Conservation (phyloP, 1,140 invertebrate genomes). For the Caerostris extrusa region DNA sequence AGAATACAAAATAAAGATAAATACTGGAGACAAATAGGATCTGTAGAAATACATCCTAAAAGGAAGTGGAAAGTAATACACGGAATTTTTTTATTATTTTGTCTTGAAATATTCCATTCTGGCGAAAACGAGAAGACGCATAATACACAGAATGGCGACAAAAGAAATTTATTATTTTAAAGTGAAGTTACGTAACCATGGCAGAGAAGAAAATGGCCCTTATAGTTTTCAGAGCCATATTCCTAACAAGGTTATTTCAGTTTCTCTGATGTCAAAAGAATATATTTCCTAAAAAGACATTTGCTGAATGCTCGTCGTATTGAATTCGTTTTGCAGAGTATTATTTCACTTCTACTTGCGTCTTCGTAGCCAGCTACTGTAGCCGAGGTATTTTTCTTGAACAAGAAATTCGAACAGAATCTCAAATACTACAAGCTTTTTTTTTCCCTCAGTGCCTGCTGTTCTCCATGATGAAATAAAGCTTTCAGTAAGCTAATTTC, state of each 20-base stretch:
- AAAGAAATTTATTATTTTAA: neutral
- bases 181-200: conserved; percentile 54
- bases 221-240: conserved; percentile 47
- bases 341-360: conserved; percentile 27
- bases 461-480: neutral
- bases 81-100: neutral
- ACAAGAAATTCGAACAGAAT: conserved; percentile 2
- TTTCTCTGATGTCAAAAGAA: conserved; percentile 60
- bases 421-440: neutral
- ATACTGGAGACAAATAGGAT: neutral
- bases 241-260: conserved; percentile 57
- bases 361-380: neutral
- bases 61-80: conserved; percentile 3
- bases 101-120: conserved; percentile 15
- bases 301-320: conserved; percentile 43
- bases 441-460: neutral
- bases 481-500: conserved; percentile 10
- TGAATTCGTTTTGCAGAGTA: conserved; percentile 39
- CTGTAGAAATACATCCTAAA: neutral
- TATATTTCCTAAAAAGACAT: conserved; percentile 63
- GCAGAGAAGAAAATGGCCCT: conserved; percentile 48
- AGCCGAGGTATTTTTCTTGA: neutral
- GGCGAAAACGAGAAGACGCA: neutral
- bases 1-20: neutral
- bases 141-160: neutral